Evolutionary conservation across 2,797 vertebrate species (phyloP), one percentile per base, ranked within the genome.

Genomic region (Pogonophryne albipinna): DNA sequence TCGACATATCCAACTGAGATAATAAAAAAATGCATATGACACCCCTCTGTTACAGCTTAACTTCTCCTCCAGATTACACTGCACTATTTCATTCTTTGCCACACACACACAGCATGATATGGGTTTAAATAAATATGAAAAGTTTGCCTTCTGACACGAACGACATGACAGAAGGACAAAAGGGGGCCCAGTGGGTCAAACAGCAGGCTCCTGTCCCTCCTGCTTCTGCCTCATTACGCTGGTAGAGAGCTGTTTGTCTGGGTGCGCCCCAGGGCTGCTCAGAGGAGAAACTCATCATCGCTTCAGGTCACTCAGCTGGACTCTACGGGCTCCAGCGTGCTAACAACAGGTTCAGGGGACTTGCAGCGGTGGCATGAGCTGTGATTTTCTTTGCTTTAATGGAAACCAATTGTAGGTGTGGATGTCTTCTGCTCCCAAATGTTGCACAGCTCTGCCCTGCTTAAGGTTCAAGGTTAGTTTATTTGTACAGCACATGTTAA

Each of bases 171-270:
- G 14, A 55, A 6, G 38, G 41, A 62, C 52, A 45, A 2, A 46
- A 27, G 2, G 9, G 27, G 17, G 31, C 27, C 44, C 34, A 2
- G 23, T 4, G 34, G 46, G 53, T 20, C 6, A 13, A 20, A 52
- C 16, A 38, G 15, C 23, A 45, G 27, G 13, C 20, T 31, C 49
- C 23, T 4, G 60, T 42, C 42, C n/a, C 4, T 13, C 19, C 59
- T 9, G 13, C 41, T n/a, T n/a, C 23, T 2, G 38, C 45, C 70
- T 74, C 55, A 46, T 74, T 66, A 46, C 3, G 0, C 14, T 13
- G 23, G 19, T 12, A 6, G 45, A 10, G 49, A 70, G 65, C 50
- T 42, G 60, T 66, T 57, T 70, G 74, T 65, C 53, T 27, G 44
- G 64, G 49, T 55, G 10, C 4, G 61, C 7, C 34, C 34, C 34